Percentiles rank a stretch among this genome's conserved stretches.
Evolutionary conservation across 2,797 vertebrate genomes (phyloP).

Genomic region (Channallabes apus): DNA sequence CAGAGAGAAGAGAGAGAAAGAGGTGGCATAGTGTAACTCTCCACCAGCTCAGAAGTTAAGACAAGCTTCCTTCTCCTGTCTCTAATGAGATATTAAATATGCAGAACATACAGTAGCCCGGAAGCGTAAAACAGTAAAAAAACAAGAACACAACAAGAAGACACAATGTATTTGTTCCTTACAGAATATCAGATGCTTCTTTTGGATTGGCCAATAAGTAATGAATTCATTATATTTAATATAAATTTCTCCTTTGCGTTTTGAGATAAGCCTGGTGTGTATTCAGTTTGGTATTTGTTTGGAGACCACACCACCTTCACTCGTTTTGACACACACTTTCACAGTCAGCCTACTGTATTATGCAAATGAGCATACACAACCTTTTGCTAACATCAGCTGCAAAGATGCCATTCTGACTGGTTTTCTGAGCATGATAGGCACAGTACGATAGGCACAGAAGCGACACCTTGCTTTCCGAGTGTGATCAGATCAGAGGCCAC

Average conservation of each 20-base stretch:
- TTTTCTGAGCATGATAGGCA: too few species aligned
- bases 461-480: background rate
- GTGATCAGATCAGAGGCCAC: background rate
- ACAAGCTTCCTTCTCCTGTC: background rate
- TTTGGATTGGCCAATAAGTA: too few species aligned
- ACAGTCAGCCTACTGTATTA: background rate
- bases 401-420: background rate
- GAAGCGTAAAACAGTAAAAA: too few species aligned
- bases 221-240: too few species aligned
- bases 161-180: too few species aligned
- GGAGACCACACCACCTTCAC: background rate
- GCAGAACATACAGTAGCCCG: too few species aligned
- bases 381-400: background rate
- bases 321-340: background rate
- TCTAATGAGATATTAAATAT: background rate
- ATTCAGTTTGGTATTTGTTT: too few species aligned
- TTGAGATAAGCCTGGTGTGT: too few species aligned
- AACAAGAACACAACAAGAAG: too few species aligned
- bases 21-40: background rate
- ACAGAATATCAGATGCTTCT: too few species aligned
- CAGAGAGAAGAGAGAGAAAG: background rate
- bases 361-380: too few species aligned
- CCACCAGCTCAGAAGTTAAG: slow-evolving; percentile 1
- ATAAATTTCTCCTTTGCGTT: too few species aligned
- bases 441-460: background rate